Conservation (phyloP, 37 sponge, comb jelly and placozoan genomes). For the Theonella swinhoei region DNA sequence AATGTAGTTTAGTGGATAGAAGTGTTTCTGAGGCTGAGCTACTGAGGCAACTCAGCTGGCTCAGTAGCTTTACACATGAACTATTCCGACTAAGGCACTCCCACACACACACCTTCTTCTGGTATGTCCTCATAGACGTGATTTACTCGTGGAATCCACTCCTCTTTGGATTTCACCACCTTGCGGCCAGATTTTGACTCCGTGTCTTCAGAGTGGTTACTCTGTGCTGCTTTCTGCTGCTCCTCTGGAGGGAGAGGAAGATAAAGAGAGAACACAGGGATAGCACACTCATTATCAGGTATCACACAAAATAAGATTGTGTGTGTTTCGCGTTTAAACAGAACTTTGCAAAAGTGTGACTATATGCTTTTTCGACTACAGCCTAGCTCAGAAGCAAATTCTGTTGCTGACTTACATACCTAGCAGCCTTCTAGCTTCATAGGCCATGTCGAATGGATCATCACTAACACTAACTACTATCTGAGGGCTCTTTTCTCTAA, state of each 20-base stretch:
- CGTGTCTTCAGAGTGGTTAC: background rate
- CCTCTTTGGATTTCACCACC: conserved; percentile 28
- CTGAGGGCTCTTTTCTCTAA: background rate
- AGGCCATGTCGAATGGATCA: background rate
- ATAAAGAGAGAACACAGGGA: too few species aligned
- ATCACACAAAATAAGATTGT: background rate
- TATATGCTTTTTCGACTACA: background rate
- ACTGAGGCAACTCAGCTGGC: too few species aligned
- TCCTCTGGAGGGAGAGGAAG: background rate
- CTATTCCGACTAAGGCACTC: background rate
- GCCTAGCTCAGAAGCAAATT: background rate
- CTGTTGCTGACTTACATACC: background rate
- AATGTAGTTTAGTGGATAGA: too few species aligned
- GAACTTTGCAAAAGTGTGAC: background rate
- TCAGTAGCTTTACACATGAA: too few species aligned
- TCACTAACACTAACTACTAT: background rate
- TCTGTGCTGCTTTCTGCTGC: background rate
- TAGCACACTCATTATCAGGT: background rate
- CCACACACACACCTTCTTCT: background rate
- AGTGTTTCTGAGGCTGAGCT: too few species aligned
- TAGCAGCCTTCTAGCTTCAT: background rate
- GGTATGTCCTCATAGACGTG: conserved; percentile 18
- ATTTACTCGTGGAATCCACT: conserved; percentile 17
- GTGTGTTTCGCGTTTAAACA: background rate
- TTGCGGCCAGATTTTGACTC: conserved; percentile 4